These are phyloP conservation scores for Willisornis vidua DNA, from an alignment of 2,113 vertebrate species.

Conservation along the genomic window DNA sequence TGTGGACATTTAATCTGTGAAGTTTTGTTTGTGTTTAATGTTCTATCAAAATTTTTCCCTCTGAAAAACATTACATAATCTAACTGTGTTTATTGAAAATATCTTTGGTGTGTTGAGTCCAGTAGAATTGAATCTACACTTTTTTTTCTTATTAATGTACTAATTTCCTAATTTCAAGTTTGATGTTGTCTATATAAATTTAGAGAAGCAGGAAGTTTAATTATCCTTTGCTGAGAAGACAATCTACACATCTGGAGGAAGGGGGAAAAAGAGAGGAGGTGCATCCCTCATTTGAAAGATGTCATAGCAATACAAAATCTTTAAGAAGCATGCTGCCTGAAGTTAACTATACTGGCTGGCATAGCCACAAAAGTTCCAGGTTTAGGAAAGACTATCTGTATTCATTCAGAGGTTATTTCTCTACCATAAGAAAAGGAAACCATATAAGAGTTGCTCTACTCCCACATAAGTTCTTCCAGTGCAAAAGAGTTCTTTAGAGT, in stretches of 20 bases:
- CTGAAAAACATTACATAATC: not conserved
- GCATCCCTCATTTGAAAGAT: not conserved
- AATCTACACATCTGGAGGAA: not conserved
- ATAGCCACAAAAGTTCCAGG: not conserved
- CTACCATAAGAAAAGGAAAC: not conserved
- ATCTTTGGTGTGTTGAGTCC: not conserved
- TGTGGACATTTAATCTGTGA: not conserved
- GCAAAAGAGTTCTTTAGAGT: not conserved
- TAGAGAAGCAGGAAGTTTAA: not conserved
- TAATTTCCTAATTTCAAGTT: not conserved
- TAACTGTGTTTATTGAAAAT: not conserved
- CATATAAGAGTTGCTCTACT: not conserved
- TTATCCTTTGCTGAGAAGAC: not conserved
- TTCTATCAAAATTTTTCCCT: not conserved
- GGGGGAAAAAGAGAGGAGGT: not conserved
- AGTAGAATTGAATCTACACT: not conserved
- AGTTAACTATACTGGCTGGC: accelerated
- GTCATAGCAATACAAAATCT: not conserved
- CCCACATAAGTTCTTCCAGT: not conserved
- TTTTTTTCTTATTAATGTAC: not conserved
- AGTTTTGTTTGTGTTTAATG: not conserved
- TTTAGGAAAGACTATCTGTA: not conserved
- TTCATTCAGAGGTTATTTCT: not conserved
- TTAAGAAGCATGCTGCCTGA: not conserved
- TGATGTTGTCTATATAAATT: not conserved